These are phyloP conservation scores for Microchirus variegatus DNA, from an alignment of 2,797 vertebrate species.

Conservation along the genomic window DNA sequence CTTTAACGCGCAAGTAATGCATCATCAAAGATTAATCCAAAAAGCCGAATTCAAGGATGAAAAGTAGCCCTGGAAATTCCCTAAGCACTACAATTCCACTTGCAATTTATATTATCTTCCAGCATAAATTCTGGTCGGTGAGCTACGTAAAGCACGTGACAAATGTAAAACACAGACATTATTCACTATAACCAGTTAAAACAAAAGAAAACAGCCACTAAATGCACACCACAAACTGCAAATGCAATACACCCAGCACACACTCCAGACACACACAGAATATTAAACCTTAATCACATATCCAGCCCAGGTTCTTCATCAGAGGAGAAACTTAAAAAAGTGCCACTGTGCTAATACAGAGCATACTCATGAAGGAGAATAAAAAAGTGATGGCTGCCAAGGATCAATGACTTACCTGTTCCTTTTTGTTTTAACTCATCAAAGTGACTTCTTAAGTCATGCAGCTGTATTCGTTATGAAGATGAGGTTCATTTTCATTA, in stretches of 20 bases:
- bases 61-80: constrained; percentile 40
- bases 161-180: constrained; percentile 41
- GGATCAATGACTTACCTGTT: constrained; percentile 71
- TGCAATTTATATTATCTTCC: constrained; percentile 44
- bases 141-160: constrained; percentile 26
- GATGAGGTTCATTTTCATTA: constrained; percentile 67
- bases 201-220: constrained; percentile 21
- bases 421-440: constrained; percentile 66
- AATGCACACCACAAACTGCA: constrained; percentile 12
- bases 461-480: constrained; percentile 54
- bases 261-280: constrained; percentile 14
- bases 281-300: constrained; percentile 28
- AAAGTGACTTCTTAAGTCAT: constrained; percentile 71
- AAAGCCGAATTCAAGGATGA: constrained; percentile 45
- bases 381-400: constrained; percentile 48
- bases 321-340: constrained; percentile 38
- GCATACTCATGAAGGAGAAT: constrained; percentile 60
- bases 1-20: constrained; percentile 49
- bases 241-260: background rate
- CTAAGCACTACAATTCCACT: constrained; percentile 26
- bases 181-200: constrained; percentile 25
- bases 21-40: constrained; percentile 62
- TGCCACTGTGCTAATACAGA: constrained; percentile 44
- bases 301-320: constrained; percentile 24
- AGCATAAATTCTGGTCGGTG: constrained; percentile 26